Evolutionary conservation across 2,113 vertebrate genomes (phyloP).

Genomic region (Atractosteus spatula): DNA sequence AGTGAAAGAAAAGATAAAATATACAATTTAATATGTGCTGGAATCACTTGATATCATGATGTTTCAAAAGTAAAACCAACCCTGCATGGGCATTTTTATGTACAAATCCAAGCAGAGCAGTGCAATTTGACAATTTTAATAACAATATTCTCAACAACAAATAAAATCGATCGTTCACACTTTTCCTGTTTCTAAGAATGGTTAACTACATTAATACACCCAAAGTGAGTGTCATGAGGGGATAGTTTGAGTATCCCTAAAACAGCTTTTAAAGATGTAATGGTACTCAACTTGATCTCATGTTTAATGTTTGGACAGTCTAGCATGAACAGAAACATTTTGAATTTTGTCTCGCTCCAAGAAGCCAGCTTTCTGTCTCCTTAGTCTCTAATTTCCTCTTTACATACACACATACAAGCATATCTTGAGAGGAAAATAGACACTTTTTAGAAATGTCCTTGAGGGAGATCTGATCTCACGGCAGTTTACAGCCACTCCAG

Average conservation of each 20-base stretch:
- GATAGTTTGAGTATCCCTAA: no score
- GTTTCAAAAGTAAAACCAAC: neutral
- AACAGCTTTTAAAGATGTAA: neutral
- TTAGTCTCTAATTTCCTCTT: neutral
- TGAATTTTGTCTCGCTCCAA: conserved; percentile 1
- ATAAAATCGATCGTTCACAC: conserved; percentile 36
- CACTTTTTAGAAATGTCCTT: conserved; percentile 9
- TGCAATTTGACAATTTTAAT: conserved; percentile 40
- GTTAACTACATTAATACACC: neutral
- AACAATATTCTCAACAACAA: conserved; percentile 6
- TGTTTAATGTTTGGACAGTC: neutral
- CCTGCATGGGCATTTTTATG: conserved; percentile 17
- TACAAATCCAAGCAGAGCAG: conserved; percentile 42
- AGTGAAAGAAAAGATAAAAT: conserved; percentile 33
- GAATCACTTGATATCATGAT: conserved; percentile 19
- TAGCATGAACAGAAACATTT: conserved; percentile 1
- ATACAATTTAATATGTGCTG: conserved; percentile 37
- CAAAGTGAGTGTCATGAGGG: neutral
- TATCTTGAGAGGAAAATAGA: conserved; percentile 8
- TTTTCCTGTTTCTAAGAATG: conserved; percentile 11
- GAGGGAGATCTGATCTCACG: neutral
- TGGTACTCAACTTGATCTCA: neutral
- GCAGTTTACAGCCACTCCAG: no score
- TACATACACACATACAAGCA: neutral
- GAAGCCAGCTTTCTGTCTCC: neutral